These are phyloP conservation scores for Pardalotus punctatus DNA, from an alignment of 2,113 vertebrate species.

Conservation along the genomic window DNA sequence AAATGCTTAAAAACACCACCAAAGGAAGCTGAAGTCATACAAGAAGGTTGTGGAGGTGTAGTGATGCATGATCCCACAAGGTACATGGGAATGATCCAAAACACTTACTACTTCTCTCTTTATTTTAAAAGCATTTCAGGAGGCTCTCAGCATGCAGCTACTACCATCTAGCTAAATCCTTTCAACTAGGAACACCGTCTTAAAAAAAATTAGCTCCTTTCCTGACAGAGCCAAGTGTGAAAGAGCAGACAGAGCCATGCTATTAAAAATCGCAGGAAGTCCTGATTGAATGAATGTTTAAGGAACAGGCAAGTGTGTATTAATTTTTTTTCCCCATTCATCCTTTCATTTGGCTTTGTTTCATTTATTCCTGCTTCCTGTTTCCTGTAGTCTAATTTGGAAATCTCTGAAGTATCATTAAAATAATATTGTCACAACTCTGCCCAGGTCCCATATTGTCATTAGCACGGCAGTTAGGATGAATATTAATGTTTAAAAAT, in stretches of 20 bases:
- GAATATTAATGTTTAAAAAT: background rate
- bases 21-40: background rate
- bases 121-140: background rate
- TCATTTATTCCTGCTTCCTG: conserved; percentile 3
- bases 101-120: background rate
- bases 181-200: background rate
- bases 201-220: background rate
- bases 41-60: background rate
- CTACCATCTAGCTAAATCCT: background rate
- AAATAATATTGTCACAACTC: background rate
- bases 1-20: background rate
- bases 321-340: background rate
- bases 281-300: conserved; percentile 10
- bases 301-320: background rate
- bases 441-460: background rate
- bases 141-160: background rate
- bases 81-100: background rate
- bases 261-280: conserved; percentile 26
- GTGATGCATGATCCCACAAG: background rate
- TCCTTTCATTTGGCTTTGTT: conserved; percentile 17
- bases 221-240: background rate
- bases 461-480: background rate
- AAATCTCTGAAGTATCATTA: conserved; percentile 32
- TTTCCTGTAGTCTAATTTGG: conserved; percentile 33
- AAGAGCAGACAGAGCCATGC: background rate